Base-by-base conservation (phyloP, 2,888 invertebrate genomes). In the Tinea semifulvella region DNA sequence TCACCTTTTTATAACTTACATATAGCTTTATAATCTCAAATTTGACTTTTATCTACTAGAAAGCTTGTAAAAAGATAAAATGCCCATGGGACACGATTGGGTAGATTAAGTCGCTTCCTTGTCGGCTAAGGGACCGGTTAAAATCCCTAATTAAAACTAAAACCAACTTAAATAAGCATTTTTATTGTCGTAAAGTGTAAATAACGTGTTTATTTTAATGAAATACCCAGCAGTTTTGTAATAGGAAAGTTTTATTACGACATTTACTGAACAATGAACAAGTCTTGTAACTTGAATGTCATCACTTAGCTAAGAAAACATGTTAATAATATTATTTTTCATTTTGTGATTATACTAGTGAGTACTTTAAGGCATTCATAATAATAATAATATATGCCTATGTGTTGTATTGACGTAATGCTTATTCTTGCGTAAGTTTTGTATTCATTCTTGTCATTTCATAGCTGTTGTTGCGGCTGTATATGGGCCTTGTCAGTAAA, bases 21-120 rank as follows among this genome's bases (percentile, higher is more conserved):
- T 63, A 75, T 74, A 68, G 67, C 63, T 68, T 72, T 68, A 73
- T 75, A 69, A 74, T 76, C 67, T 71, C 52, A 67, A 67, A 70
- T 73, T 72, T 63, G 66, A 68, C 61, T 71, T 73, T 77, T 77
- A 79, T 79, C 77, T 76, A 55, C 61, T 60, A 64, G 63, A 69
- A 69, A 68, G 65, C 73, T 68, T 77, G 77, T 77, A 61, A 52
- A 52, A 56, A 67, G 75, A 79, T 77, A 77, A 66, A 63, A 55
- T 69, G 65, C 73, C 70, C 66, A 50, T 53, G 55, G 50, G 61
- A 75, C 75, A 76, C 55, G 76, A 75, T 77, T 61, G 58, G 52
- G 56, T 63, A 71, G 74, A 75, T 76, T 72, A 74, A 63, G 48
- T 31, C 22, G 35, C 17, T 19, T 25, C 46, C 25, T 26, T 26